Evolutionary conservation across 2,113 vertebrate species (phyloP).

Genomic region (Prinia subflava): DNA sequence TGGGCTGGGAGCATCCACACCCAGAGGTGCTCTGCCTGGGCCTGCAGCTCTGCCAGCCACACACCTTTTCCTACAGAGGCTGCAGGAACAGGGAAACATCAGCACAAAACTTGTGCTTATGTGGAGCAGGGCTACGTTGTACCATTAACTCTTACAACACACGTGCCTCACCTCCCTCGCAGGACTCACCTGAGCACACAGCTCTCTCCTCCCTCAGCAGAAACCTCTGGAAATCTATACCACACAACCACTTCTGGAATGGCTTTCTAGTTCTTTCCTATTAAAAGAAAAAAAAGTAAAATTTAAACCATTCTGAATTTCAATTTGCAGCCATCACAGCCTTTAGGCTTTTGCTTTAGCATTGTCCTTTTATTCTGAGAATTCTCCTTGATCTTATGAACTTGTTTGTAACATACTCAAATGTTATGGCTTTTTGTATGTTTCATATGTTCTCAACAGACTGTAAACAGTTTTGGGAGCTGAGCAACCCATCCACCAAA

Average conservation of each 20-base stretch:
- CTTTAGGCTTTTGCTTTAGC: neutral
- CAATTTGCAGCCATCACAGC: neutral
- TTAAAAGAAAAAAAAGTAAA: neutral
- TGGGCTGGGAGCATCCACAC: constrained; percentile 34
- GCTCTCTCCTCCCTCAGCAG: neutral
- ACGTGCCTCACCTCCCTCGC: neutral
- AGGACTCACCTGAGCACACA: constrained; percentile 9
- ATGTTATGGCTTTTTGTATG: neutral
- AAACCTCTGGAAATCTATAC: neutral
- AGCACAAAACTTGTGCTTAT: constrained; percentile 40
- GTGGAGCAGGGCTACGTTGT: neutral
- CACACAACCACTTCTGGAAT: neutral
- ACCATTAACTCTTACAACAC: constrained; percentile 47
- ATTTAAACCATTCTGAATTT: neutral
- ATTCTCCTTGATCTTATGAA: neutral
- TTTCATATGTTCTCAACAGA: neutral
- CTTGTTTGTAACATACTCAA: neutral
- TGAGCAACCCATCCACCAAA: neutral
- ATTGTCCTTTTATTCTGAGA: neutral
- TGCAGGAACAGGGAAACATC: constrained; percentile 30
- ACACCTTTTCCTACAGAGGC: constrained; percentile 11
- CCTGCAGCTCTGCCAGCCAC: constrained; percentile 33
- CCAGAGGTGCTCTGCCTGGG: constrained; percentile 32
- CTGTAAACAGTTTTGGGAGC: neutral
- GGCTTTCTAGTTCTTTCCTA: neutral